These are phyloP conservation scores for Arizona elegans DNA, from an alignment of 2,113 vertebrate species.

Conservation along the genomic window DNA sequence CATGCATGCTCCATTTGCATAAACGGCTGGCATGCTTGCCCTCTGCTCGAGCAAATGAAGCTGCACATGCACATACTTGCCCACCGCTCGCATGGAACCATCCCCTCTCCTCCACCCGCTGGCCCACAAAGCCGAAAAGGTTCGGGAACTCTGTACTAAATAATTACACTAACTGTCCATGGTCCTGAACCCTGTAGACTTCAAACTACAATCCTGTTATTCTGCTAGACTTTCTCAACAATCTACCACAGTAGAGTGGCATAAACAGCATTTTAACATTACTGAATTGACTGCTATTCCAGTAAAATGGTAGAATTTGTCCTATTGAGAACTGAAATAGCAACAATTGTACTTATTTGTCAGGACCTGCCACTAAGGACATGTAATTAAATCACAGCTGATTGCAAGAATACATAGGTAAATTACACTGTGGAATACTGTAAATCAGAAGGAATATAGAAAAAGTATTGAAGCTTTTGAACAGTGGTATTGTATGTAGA, in stretches of 20 bases:
- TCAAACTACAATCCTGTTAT: neutral
- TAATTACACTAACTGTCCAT: neutral
- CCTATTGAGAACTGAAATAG: neutral
- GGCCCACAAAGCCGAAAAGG: neutral
- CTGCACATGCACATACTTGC: accelerated
- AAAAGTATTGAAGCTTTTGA: neutral
- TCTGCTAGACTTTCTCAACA: neutral
- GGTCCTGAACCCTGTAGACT: neutral
- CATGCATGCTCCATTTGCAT: neutral
- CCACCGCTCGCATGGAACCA: neutral
- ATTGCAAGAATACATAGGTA: neutral
- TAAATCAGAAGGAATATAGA: neutral
- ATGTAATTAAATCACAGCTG: accelerated
- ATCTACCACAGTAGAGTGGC: neutral
- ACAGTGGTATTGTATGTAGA: neutral
- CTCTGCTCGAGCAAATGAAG: neutral
- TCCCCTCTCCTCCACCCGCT: accelerated
- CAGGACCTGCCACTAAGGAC: neutral
- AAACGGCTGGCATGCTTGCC: neutral
- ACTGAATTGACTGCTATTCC: neutral
- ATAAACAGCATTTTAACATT: neutral
- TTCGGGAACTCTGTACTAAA: neutral
- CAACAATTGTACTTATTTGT: neutral
- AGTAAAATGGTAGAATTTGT: neutral
- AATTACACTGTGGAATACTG: neutral